phyloP scores from a whole-genome alignment of 2,797 vertebrate genomes.

The Danio albolineatus region DNA sequence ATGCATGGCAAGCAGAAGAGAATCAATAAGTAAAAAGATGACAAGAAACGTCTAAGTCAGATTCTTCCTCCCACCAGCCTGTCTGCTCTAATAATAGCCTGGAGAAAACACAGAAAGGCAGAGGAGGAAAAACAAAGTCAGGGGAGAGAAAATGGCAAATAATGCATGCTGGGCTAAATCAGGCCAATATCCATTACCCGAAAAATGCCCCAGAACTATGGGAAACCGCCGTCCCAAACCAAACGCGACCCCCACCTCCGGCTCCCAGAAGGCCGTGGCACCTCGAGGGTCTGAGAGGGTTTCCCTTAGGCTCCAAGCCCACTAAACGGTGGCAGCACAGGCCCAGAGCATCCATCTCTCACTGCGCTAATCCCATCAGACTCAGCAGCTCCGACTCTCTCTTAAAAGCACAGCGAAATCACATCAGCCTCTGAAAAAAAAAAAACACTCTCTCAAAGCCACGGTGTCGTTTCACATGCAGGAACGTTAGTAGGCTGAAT shows the following conservation, averaged over 20 bases:
- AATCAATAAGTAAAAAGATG: constrained; percentile 83
- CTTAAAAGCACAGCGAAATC: constrained; percentile 32
- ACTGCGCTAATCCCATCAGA: constrained; percentile 41
- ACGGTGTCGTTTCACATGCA: background rate
- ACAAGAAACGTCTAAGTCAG: constrained; percentile 80
- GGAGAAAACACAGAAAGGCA: constrained; percentile 73
- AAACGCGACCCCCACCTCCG: background rate
- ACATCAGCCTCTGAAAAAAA: constrained; percentile 5
- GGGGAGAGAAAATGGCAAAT: constrained; percentile 73
- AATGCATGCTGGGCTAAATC: constrained; percentile 72
- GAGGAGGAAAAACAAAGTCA: constrained; percentile 66
- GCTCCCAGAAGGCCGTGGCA: constrained; percentile 15
- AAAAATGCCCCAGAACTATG: constrained; percentile 73
- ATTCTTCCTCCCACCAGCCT: constrained; percentile 80
- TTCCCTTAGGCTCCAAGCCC: constrained; percentile 17
- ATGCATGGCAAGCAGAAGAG: constrained; percentile 68
- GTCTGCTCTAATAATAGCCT: constrained; percentile 84
- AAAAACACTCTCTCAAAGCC: background rate
- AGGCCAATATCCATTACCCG: constrained; percentile 74
- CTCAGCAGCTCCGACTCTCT: constrained; percentile 29
- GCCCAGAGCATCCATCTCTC: constrained; percentile 31
- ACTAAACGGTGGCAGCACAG: constrained; percentile 37
- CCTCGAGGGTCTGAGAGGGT: constrained; percentile 6
- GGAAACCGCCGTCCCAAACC: background rate
- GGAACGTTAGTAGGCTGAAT: background rate